Conservation (phyloP, 2,113 vertebrate species). For the Aix galericulata region DNA sequence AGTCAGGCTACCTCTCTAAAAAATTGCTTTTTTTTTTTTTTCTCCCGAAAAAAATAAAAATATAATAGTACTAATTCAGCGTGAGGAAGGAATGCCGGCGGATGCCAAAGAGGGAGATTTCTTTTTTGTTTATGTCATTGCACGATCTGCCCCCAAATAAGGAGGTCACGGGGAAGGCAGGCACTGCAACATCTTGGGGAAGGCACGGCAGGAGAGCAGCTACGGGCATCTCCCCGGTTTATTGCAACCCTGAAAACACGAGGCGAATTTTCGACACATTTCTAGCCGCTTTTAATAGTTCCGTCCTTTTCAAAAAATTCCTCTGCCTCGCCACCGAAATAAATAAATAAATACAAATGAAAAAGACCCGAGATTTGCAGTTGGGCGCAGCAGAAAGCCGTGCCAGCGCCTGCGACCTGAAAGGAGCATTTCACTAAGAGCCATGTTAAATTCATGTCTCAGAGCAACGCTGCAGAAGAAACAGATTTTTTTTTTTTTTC, state of each 20-base stretch:
- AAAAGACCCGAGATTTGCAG: constrained; percentile 12
- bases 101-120: background rate
- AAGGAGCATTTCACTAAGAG: constrained; percentile 45
- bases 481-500: background rate
- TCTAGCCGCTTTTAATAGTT: background rate
- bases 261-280: background rate
- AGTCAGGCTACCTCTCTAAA: too few species aligned
- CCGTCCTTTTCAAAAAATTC: background rate
- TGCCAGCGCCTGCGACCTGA: constrained; percentile 6
- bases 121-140: background rate
- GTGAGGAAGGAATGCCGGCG: accelerated
- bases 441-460: constrained; percentile 46
- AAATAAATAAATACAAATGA: background rate
- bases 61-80: accelerated
- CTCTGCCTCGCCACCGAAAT: background rate
- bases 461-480: constrained; percentile 40
- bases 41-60: background rate
- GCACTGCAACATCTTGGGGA: constrained; percentile 14
- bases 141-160: background rate
- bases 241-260: background rate
- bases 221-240: background rate
- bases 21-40: background rate
- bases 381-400: background rate
- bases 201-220: background rate
- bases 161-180: background rate